These are phyloP conservation scores for Didymodactylos carnosus DNA, from an alignment of 2,888 invertebrate species.

Conservation along the genomic window DNA sequence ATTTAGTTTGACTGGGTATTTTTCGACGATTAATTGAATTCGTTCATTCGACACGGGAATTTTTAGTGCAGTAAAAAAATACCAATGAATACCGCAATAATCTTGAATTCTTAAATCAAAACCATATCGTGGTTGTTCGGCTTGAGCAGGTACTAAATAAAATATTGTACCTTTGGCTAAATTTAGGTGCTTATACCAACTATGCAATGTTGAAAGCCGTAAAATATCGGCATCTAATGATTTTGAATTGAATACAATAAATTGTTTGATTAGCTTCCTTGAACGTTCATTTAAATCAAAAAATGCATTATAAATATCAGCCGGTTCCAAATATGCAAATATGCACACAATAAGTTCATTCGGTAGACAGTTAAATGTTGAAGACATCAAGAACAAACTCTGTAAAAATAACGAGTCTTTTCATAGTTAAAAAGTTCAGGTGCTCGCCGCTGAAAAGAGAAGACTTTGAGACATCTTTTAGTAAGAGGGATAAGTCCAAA, in stretches of 20 bases:
- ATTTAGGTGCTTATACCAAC: not conserved
- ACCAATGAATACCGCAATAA: not conserved
- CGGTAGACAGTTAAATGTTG: not conserved
- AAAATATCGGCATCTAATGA: not conserved
- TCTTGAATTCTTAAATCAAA: not conserved
- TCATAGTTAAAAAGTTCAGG: no score
- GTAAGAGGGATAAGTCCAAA: no score
- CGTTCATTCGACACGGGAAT: not conserved
- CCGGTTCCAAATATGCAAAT: not conserved
- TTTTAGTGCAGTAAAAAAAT: not conserved
- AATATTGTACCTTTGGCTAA: not conserved
- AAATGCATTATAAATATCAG: not conserved
- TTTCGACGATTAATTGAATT: not conserved
- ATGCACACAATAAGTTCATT: not conserved
- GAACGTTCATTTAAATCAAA: not conserved
- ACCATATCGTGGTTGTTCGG: not conserved
- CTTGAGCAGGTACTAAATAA: not conserved
- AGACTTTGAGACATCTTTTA: no score
- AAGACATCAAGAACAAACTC: no score
- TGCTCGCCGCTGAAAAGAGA: no score
- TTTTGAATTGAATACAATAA: not conserved
- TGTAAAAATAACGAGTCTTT: no score
- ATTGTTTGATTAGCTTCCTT: not conserved
- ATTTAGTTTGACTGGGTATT: not conserved
- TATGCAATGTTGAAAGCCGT: not conserved